These are phyloP conservation scores for Sarcophaga peregrina DNA, from an alignment of 1,140 invertebrate genomes.

Conservation along the genomic window DNA sequence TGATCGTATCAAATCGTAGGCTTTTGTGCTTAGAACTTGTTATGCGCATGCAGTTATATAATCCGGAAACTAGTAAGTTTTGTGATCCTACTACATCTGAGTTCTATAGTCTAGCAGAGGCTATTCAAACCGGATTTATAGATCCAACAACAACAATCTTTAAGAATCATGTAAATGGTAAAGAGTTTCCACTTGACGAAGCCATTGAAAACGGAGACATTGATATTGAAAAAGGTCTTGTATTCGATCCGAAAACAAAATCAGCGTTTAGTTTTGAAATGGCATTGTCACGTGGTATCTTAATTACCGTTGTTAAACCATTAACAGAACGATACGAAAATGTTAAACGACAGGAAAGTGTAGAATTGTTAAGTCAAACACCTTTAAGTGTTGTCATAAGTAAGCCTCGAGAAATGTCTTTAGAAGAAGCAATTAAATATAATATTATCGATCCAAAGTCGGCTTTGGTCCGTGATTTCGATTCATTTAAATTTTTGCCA, in stretches of 20 bases:
- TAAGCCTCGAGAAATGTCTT: constrained; percentile 74
- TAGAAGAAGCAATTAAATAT: constrained; percentile 82
- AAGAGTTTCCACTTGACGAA: constrained; percentile 76
- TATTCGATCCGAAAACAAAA: constrained; percentile 82
- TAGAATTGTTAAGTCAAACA: constrained; percentile 63
- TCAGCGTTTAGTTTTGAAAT: constrained; percentile 78
- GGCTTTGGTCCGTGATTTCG: constrained; percentile 81
- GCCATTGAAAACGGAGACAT: constrained; percentile 86
- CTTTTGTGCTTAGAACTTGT: constrained; percentile 82
- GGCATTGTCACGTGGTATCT: constrained; percentile 78
- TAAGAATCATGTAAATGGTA: constrained; percentile 79
- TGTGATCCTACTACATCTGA: constrained; percentile 79
- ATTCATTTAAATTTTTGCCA: constrained; percentile 77
- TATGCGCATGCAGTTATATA: constrained; percentile 80
- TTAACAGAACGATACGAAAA: constrained; percentile 70
- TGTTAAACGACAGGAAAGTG: constrained; percentile 69
- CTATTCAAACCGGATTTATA: constrained; percentile 78
- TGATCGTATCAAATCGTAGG: constrained; percentile 79
- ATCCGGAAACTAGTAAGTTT: constrained; percentile 82
- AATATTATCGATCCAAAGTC: constrained; percentile 81
- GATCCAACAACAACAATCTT: constrained; percentile 81
- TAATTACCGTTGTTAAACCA: constrained; percentile 79
- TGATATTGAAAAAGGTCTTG: constrained; percentile 78
- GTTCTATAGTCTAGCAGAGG: constrained; percentile 76
- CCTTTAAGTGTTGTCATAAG: constrained; percentile 66